Conservation (phyloP, 2,113 vertebrate genomes). For the Sturnus vulgaris region DNA sequence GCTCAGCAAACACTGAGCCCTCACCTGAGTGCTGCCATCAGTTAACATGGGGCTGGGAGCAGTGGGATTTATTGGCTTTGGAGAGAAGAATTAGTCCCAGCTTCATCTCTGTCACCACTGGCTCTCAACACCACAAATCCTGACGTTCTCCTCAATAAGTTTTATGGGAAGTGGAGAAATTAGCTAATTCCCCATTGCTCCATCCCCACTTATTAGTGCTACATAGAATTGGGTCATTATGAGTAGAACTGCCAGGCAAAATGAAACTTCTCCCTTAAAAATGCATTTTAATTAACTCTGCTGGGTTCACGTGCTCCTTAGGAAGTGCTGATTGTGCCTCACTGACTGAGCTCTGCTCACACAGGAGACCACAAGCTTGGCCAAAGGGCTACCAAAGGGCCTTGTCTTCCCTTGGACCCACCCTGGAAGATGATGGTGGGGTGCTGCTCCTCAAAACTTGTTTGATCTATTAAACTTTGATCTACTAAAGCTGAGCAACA, state of each 20-base stretch:
- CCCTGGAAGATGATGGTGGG: not conserved
- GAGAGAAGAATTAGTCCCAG: not conserved
- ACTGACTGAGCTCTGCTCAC: not conserved
- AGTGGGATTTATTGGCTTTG: not conserved
- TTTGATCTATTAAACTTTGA: not conserved
- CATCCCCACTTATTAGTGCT: slow-evolving; percentile 1
- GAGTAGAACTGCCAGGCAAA: slow-evolving; percentile 1
- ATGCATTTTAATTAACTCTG: slow-evolving; percentile 8
- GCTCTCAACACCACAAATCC: not conserved
- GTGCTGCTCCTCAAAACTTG: not conserved
- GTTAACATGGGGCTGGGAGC: not conserved
- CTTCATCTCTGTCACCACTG: not conserved
- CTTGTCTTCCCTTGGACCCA: not conserved
- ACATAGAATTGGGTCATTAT: not conserved
- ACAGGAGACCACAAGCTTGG: not conserved
- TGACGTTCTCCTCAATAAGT: not conserved
- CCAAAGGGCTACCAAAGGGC: not conserved
- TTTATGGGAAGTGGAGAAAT: not conserved
- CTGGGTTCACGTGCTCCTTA: not conserved
- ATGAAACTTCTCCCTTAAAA: not conserved
- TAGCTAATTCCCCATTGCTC: not conserved
- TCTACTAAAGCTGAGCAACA: not conserved
- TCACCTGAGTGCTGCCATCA: not conserved
- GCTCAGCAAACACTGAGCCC: not conserved
- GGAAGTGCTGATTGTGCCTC: not conserved